phyloP scores from a whole-genome alignment of 53 echinoderm and acorn worm genomes.

The Astropecten irregularis region DNA sequence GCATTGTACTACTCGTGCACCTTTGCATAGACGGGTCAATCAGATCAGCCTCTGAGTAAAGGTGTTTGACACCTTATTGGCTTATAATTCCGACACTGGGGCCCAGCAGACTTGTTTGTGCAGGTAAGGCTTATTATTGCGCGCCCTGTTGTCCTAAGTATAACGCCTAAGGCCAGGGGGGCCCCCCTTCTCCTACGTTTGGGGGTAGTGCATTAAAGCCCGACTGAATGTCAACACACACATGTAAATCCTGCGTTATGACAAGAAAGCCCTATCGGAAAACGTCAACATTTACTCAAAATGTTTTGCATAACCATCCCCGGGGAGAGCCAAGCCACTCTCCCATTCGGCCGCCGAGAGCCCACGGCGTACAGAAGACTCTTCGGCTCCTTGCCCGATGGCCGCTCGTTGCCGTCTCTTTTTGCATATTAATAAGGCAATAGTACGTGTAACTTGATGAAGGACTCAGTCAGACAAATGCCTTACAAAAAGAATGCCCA shows the following conservation, averaged over 20 bases:
- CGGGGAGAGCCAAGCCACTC: slow-evolving; percentile 20
- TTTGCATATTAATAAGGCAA: slow-evolving; percentile 14
- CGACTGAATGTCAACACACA: slow-evolving; percentile 39
- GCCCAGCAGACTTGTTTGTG: slow-evolving; percentile 18
- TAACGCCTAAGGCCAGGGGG: not conserved
- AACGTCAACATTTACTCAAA: slow-evolving; percentile 61
- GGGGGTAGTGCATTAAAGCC: slow-evolving; percentile 16
- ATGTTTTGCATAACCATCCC: slow-evolving; percentile 49
- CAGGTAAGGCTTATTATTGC: slow-evolving; percentile 21
- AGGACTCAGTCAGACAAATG: not conserved
- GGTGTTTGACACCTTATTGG: slow-evolving; percentile 24
- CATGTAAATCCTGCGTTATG: slow-evolving; percentile 61
- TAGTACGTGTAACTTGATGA: not conserved
- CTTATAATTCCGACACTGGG: slow-evolving; percentile 43
- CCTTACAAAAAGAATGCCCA: not conserved
- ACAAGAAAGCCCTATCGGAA: slow-evolving; percentile 60
- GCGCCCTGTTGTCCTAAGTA: slow-evolving; percentile 33
- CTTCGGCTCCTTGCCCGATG: not conserved
- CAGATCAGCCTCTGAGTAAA: slow-evolving; percentile 1
- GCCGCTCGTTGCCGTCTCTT: not conserved
- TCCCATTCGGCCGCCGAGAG: not conserved
- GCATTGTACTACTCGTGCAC: not conserved
- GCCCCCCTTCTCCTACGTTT: too few relatives aligned
- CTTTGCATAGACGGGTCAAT: slow-evolving; percentile 36
- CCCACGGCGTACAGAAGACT: not conserved